These are phyloP conservation scores for Cheilosia vulpina DNA, from an alignment of 2,888 invertebrate genomes.

Conservation along the genomic window DNA sequence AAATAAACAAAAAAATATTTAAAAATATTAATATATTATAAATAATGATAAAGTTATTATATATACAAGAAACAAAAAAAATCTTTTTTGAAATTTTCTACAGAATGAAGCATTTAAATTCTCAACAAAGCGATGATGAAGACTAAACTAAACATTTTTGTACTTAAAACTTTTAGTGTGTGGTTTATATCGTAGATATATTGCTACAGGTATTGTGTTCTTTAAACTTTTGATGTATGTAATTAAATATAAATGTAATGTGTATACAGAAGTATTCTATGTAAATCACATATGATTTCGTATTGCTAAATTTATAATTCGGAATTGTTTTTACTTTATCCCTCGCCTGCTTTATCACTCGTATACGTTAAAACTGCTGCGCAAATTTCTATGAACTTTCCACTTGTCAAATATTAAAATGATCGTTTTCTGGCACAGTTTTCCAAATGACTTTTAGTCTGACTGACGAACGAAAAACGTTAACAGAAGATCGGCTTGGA, in stretches of 20 bases:
- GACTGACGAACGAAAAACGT: too few relatives aligned
- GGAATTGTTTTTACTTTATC: background rate
- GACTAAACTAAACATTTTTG: conserved; percentile 73
- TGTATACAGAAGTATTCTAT: conserved; percentile 39
- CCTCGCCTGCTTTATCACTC: too few relatives aligned
- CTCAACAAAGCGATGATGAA: conserved; percentile 73
- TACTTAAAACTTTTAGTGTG: conserved; percentile 59
- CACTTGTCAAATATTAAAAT: too few relatives aligned
- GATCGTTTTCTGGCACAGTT: too few relatives aligned
- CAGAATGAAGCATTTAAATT: conserved; percentile 71
- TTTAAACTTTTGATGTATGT: conserved; percentile 68
- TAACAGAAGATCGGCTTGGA: too few relatives aligned
- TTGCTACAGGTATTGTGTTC: conserved; percentile 32
- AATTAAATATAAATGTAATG: conserved; percentile 47
- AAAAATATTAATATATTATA: background rate
- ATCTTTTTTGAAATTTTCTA: conserved; percentile 66
- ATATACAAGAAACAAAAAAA: conserved; percentile 11
- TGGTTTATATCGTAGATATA: conserved; percentile 54
- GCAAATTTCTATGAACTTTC: too few relatives aligned
- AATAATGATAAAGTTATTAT: conserved; percentile 24
- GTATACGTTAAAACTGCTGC: too few relatives aligned
- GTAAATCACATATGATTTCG: conserved; percentile 31
- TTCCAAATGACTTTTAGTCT: too few relatives aligned
- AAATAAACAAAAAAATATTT: conserved; percentile 36
- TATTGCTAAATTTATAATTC: conserved; percentile 42